A percentile compares a stretch with the other conserved stretches of the same genome.
These are phyloP conservation scores for Stichopus horrens DNA, from an alignment of 53 echinoderm and acorn worm genomes.

Conservation along the genomic window DNA sequence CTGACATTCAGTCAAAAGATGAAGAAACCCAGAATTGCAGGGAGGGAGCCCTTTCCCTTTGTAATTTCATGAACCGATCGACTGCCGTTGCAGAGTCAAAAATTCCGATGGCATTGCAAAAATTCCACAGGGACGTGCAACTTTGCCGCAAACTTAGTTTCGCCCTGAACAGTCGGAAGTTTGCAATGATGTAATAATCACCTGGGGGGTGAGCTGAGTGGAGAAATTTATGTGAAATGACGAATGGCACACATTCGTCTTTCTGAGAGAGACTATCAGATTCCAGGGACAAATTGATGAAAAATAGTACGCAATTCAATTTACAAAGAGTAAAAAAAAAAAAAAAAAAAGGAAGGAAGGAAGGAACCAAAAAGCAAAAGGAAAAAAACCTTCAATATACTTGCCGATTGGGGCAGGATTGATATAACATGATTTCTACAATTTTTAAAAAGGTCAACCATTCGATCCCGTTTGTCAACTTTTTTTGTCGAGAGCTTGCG, in stretches of 20 bases:
- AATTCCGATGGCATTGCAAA: no score
- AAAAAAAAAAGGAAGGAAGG: neutral
- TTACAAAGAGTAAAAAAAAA: neutral
- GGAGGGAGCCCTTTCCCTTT: no score
- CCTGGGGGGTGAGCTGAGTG: no score
- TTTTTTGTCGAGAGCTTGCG: constrained; percentile 23
- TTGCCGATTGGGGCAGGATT: neutral
- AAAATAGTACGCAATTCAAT: constrained; percentile 7
- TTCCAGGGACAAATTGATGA: constrained; percentile 25
- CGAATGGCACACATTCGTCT: neutral
- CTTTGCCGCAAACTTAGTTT: no score
- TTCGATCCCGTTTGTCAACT: constrained; percentile 47
- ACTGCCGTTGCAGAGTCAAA: no score
- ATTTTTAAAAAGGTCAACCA: constrained; percentile 44
- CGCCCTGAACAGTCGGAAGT: no score
- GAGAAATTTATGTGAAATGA: neutral
- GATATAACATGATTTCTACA: constrained; percentile 31
- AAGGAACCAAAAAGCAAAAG: neutral
- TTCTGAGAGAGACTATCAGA: neutral
- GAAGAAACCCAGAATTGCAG: no score
- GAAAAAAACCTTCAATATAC: neutral
- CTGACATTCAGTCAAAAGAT: no score
- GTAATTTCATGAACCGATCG: no score
- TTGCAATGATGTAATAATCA: no score
- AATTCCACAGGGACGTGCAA: no score